Percentiles rank a stretch among this genome's conserved stretches.
phyloP scores from a whole-genome alignment of 2,113 vertebrate species.

The Eurypyga helias region DNA sequence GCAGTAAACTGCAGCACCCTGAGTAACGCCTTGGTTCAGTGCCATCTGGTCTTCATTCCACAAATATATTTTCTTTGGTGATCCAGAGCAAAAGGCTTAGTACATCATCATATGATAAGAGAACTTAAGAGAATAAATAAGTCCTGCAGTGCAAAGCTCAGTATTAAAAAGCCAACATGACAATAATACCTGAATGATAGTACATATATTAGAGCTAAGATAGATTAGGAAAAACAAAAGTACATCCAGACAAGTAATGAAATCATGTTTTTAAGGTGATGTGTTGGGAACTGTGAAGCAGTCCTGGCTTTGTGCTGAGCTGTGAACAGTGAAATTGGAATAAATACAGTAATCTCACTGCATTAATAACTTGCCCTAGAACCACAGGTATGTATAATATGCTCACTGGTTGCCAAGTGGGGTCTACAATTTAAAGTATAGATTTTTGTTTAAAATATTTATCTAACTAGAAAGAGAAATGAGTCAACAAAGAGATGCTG shows the following conservation, averaged over 20 bases:
- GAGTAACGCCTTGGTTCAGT: neutral
- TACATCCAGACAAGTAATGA: neutral
- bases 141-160: neutral
- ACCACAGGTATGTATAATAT: neutral
- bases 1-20: neutral
- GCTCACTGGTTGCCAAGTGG: neutral
- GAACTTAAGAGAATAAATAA: conserved; percentile 34
- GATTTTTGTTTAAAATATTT: neutral
- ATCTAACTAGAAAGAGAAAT: neutral
- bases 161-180: neutral
- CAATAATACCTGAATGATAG: neutral
- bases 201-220: neutral
- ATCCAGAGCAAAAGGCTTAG: neutral
- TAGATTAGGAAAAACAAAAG: neutral
- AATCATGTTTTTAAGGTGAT: neutral
- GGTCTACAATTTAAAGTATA: neutral
- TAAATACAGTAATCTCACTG: neutral
- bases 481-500: neutral
- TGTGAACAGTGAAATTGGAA: conserved; percentile 35
- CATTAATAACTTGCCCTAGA: neutral
- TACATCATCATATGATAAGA: neutral
- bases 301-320: neutral
- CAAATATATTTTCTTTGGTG: conserved; percentile 16
- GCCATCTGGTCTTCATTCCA: conserved; percentile 53
- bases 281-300: neutral